Percentiles rank a stretch among this genome's conserved stretches.
Conservation (phyloP, 2,797 vertebrate species). For the Coracias cyanogaster region DNA sequence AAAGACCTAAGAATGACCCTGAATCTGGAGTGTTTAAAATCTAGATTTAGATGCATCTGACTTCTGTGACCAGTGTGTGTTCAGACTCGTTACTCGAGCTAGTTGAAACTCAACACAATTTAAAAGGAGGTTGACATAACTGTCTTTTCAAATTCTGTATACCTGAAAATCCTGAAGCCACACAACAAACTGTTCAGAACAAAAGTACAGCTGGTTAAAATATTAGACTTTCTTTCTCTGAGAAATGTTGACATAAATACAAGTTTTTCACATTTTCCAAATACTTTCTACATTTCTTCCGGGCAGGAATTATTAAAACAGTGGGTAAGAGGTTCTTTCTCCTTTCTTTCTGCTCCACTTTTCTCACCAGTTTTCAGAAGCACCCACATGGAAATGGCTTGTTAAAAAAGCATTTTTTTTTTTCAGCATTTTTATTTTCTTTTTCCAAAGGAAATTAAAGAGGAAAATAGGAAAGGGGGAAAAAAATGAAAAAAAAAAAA, state of each 20-base stretch:
- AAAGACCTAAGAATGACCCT: neutral
- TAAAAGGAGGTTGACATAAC: neutral
- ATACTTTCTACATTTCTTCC: neutral
- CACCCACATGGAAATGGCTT: neutral
- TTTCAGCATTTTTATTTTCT: neutral
- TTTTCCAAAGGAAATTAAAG: neutral
- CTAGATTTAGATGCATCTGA: neutral
- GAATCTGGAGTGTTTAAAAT: neutral
- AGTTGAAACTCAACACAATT: neutral
- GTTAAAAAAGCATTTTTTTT: neutral
- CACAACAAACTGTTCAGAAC: neutral
- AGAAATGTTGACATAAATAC: neutral
- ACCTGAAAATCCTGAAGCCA: neutral
- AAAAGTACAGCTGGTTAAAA: neutral
- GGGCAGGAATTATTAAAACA: neutral
- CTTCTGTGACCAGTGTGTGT: neutral
- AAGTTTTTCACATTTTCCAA: conserved; percentile 5
- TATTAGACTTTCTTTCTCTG: neutral
- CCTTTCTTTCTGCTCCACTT: neutral
- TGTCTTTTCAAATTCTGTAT: neutral
- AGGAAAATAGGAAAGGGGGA: neutral
- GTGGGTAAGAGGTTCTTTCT: neutral
- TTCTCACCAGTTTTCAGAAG: neutral
- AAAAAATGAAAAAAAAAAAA: neutral
- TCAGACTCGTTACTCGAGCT: neutral